Percentiles rank a stretch among this genome's conserved stretches.
Conservation (phyloP, 2,888 invertebrate species). For the Sinohyriopsis cumingii region DNA sequence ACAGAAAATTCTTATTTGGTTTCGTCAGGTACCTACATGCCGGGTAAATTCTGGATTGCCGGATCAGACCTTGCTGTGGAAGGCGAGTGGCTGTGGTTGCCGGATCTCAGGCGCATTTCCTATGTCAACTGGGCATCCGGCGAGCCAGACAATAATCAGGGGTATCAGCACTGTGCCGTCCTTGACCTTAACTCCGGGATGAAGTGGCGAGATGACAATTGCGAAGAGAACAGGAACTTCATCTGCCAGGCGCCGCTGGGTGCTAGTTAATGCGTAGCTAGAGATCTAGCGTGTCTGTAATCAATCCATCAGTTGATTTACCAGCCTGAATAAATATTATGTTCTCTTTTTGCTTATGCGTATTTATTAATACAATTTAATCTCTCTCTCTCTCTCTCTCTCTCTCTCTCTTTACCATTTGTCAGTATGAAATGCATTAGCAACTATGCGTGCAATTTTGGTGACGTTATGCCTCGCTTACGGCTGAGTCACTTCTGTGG, state of each 20-base stretch:
- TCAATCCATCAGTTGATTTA: no score
- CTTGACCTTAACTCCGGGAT: slow-evolving; percentile 29
- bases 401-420: no score
- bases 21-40: slow-evolving; percentile 28
- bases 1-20: neutral
- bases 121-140: slow-evolving; percentile 41
- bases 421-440: no score
- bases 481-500: no score
- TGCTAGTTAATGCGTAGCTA: neutral
- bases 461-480: no score
- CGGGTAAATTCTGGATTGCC: slow-evolving; percentile 44
- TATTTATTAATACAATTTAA: no score
- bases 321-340: no score
- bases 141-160: slow-evolving; percentile 34
- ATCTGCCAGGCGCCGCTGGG: slow-evolving; percentile 27
- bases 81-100: slow-evolving; percentile 39
- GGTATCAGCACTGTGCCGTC: slow-evolving; percentile 36
- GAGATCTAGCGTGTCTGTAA: no score
- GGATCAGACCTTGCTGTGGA: slow-evolving; percentile 33
- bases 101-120: slow-evolving; percentile 11
- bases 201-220: slow-evolving; percentile 42
- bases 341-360: no score
- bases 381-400: no score
- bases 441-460: no score
- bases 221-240: slow-evolving; percentile 40